A percentile compares a stretch with the other conserved stretches of the same genome.
These are phyloP conservation scores for Molossus molossus DNA, from an alignment of 2,797 vertebrate genomes.

Conservation along the genomic window DNA sequence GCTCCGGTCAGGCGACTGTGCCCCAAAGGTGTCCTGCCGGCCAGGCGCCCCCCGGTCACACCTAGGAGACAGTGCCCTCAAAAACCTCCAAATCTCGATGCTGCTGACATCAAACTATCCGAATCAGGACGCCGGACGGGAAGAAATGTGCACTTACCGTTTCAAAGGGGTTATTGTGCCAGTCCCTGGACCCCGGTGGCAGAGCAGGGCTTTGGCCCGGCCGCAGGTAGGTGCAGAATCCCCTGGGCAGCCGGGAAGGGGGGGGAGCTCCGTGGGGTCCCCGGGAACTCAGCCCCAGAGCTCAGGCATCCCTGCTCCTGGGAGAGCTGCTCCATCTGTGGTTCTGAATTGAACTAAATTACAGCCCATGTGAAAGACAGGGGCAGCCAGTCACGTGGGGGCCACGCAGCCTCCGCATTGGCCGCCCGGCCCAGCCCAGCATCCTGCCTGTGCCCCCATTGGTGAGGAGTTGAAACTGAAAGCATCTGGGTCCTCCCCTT, in stretches of 20 bases:
- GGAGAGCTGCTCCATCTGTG: conserved; percentile 87
- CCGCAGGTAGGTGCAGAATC: conserved; percentile 87
- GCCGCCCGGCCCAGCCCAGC: conserved; percentile 90
- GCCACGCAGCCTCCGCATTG: conserved; percentile 90
- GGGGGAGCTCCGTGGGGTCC: conserved; percentile 84
- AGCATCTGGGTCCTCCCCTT: conserved; percentile 91
- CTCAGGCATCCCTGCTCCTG: conserved; percentile 86
- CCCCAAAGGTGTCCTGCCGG: background rate
- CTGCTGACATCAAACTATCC: background rate
- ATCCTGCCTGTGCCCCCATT: conserved; percentile 92
- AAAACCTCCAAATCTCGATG: background rate
- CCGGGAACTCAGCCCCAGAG: conserved; percentile 85
- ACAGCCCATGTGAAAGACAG: conserved; percentile 93
- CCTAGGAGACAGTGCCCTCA: background rate
- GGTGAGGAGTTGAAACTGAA: conserved; percentile 91
- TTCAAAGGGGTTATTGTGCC: conserved; percentile 73
- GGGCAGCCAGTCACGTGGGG: conserved; percentile 94
- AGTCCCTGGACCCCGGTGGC: conserved; percentile 67
- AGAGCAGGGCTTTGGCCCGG: background rate
- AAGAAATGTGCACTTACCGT: conserved; percentile 88
- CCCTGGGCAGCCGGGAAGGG: conserved; percentile 60
- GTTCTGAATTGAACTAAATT: conserved; percentile 94
- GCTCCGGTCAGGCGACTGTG: conserved; percentile 63
- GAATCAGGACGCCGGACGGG: conserved; percentile 71
- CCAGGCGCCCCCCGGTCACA: background rate